phyloP scores from a whole-genome alignment of 2,888 invertebrate species.

The Reticulitermes lucifugus region DNA sequence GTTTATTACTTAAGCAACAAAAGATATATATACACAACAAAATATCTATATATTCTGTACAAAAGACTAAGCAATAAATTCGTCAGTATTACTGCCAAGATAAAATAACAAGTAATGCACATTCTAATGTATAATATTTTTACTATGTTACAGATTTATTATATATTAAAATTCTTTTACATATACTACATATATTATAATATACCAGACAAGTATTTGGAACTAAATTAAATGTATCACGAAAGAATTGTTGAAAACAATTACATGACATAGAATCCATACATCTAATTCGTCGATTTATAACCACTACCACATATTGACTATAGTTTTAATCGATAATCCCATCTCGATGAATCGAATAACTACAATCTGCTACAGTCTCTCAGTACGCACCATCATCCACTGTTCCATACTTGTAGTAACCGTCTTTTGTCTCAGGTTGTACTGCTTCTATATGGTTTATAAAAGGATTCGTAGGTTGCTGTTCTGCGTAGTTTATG shows the following conservation, averaged over 20 bases:
- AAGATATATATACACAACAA: background rate
- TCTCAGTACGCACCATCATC: slow-evolving; percentile 60
- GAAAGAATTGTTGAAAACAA: slow-evolving; percentile 2
- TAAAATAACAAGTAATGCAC: background rate
- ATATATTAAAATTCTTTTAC: background rate
- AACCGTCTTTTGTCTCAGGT: slow-evolving; percentile 71
- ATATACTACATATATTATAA: background rate
- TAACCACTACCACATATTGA: slow-evolving; percentile 38
- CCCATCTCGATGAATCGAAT: background rate
- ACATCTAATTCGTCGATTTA: slow-evolving; percentile 29
- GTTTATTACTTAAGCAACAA: background rate
- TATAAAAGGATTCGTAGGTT: slow-evolving; percentile 61
- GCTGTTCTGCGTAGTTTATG: slow-evolving; percentile 69
- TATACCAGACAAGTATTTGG: background rate
- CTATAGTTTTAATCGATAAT: slow-evolving; percentile 8
- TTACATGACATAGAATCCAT: background rate
- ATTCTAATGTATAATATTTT: background rate
- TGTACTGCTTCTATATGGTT: slow-evolving; percentile 65
- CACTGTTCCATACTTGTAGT: slow-evolving; percentile 67
- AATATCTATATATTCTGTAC: background rate
- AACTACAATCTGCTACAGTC: background rate
- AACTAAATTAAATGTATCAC: slow-evolving; percentile 24
- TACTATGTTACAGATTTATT: background rate
- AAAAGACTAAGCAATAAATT: background rate
- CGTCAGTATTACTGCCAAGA: background rate